phyloP scores from a whole-genome alignment of 2,113 vertebrate species.

The Anhinga anhinga region DNA sequence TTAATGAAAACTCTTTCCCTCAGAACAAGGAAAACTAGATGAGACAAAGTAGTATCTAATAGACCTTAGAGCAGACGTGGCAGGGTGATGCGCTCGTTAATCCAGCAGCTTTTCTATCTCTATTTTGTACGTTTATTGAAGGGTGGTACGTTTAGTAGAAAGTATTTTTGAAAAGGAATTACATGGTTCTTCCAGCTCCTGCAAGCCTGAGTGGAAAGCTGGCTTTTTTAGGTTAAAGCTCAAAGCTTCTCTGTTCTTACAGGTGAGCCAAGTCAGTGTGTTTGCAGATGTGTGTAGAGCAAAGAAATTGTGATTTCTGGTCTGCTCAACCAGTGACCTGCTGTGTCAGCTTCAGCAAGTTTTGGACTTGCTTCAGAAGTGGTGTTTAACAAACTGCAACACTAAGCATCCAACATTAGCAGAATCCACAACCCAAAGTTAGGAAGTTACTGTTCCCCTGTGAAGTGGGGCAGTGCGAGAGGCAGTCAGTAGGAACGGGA shows the following conservation, averaged over 20 bases:
- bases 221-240: constrained; percentile 6
- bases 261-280: background rate
- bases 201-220: background rate
- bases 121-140: background rate
- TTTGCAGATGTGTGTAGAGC: background rate
- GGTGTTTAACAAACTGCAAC: background rate
- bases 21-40: background rate
- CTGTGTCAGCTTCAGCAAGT: background rate
- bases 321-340: constrained; percentile 16
- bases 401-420: background rate
- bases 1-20: background rate
- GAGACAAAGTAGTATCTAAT: background rate
- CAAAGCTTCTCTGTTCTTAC: background rate
- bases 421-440: background rate
- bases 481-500: background rate
- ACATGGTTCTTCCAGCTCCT: background rate
- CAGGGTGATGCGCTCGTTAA: background rate
- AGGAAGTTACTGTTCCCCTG: background rate
- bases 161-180: background rate
- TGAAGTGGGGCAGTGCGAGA: background rate
- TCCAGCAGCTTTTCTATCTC: background rate
- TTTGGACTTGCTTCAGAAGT: background rate
- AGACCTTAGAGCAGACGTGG: background rate
- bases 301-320: constrained; percentile 33
- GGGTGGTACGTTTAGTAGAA: background rate